Conservation (phyloP, 2,797 vertebrate genomes). For the Enteromius unitaeniatus region DNA sequence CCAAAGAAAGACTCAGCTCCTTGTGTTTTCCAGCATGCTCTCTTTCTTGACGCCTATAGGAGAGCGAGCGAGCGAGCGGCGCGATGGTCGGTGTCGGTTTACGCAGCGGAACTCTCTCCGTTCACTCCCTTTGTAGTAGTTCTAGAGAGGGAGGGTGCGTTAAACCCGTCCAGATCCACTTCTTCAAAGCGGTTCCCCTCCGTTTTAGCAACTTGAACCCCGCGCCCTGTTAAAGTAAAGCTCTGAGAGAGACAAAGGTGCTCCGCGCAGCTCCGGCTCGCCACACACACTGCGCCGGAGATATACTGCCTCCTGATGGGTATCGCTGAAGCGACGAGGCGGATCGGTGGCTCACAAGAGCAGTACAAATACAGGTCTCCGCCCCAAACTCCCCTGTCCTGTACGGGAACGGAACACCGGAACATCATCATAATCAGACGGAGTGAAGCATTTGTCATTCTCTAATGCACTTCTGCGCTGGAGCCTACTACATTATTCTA, state of each 20-base stretch:
- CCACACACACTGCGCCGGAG: slow-evolving; percentile 63
- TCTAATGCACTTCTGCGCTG: slow-evolving; percentile 11
- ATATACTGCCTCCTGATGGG: slow-evolving; percentile 59
- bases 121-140: slow-evolving; percentile 76
- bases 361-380: slow-evolving; percentile 69
- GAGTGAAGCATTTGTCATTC: slow-evolving; percentile 13
- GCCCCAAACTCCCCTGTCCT: slow-evolving; percentile 64
- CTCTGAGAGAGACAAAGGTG: slow-evolving; percentile 32
- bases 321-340: slow-evolving; percentile 44
- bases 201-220: slow-evolving; percentile 36
- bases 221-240: slow-evolving; percentile 8
- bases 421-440: slow-evolving; percentile 35
- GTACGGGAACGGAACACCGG: slow-evolving; percentile 32
- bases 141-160: slow-evolving; percentile 63
- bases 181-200: slow-evolving; percentile 41
- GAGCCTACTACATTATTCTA: slow-evolving; percentile 6
- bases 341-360: slow-evolving; percentile 55
- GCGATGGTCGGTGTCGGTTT: slow-evolving; percentile 76
- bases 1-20: slow-evolving; percentile 35
- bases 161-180: slow-evolving; percentile 44
- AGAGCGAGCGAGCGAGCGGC: slow-evolving; percentile 58
- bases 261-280: slow-evolving; percentile 15
- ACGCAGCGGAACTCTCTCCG: slow-evolving; percentile 74
- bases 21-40: slow-evolving; percentile 48
- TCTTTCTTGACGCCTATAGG: slow-evolving; percentile 39